Percentiles rank a stretch among this genome's conserved stretches.
These are phyloP conservation scores for chimpanzee (Pan troglodytes) DNA, from an alignment of 2,113 vertebrate genomes.

Conservation along the genomic window NHGRI_mPanTro3-v2.1_pri NC_072403.2:144129501-144130000, in stretches of 20 bases:
- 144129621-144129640: not conserved
- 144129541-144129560: not conserved
- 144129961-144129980: not conserved
- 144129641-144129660: not conserved
- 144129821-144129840: not conserved
- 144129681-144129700: not conserved
- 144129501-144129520: constrained; percentile 23
- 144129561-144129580: not conserved
- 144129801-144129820: not conserved
- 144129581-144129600: not conserved
- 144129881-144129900: not conserved
- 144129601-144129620: not conserved
- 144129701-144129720: not conserved
- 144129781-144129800: not conserved
- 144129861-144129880: not conserved
- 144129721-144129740: not conserved
- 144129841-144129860: not conserved
- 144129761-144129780: not conserved
- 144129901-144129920: not conserved
- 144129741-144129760: not conserved
- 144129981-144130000: not conserved
- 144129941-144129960: not conserved
- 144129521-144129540: not conserved
- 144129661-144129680: not conserved
- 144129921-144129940: not conserved